These are phyloP conservation scores for Reticulitermes lucifugus DNA, from an alignment of 2,888 invertebrate genomes.

Conservation along the genomic window DNA sequence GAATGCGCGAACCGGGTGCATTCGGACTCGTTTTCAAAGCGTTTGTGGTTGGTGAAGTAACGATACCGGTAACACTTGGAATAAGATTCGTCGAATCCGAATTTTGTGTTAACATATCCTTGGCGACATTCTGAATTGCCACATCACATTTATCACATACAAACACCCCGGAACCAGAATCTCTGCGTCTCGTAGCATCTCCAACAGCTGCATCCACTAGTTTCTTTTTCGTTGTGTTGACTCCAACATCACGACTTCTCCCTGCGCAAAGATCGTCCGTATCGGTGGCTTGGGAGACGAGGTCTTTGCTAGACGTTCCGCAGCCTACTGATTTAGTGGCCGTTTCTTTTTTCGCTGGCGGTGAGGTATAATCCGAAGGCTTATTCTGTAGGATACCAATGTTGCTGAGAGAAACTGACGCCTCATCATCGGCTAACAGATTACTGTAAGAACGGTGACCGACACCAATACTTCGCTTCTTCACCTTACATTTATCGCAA, in stretches of 20 bases:
- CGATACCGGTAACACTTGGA: background rate
- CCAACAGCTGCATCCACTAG: conserved; percentile 67
- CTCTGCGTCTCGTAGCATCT: conserved; percentile 60
- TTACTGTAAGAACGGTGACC: background rate
- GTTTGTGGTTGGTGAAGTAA: background rate
- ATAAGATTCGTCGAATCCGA: background rate
- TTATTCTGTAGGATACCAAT: background rate
- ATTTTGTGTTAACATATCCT: conserved; percentile 57
- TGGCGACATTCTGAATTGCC: conserved; percentile 68
- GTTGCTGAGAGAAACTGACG: conserved; percentile 15
- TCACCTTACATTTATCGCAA: conserved; percentile 67
- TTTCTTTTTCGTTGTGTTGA: conserved; percentile 60
- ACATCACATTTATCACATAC: conserved; percentile 74
- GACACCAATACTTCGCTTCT: conserved; percentile 69
- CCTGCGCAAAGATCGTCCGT: conserved; percentile 50
- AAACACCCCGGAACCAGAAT: conserved; percentile 62
- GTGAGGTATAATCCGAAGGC: background rate
- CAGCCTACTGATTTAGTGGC: background rate
- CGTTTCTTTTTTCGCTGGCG: background rate
- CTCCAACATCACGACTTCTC: conserved; percentile 52
- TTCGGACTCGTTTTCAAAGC: background rate
- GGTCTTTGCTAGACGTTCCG: background rate
- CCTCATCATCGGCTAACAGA: background rate
- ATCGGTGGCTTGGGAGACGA: conserved; percentile 50
- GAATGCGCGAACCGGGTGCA: conserved; percentile 58